phyloP scores from a whole-genome alignment of 2,888 invertebrate genomes.

The Emmelina monodactyla region DNA sequence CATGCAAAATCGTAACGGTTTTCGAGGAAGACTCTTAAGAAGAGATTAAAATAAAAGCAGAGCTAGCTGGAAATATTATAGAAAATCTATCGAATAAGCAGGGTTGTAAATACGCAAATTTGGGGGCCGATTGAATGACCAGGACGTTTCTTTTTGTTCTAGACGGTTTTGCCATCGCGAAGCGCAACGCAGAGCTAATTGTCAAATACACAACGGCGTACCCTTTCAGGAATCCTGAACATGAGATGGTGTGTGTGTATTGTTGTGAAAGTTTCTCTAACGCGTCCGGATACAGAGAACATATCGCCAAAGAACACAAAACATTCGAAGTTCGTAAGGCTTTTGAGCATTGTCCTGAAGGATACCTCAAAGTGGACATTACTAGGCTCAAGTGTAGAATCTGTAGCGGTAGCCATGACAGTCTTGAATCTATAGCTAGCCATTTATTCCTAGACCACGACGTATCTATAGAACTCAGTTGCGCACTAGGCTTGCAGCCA shows the following conservation, averaged over 20 bases:
- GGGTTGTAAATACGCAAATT: too few relatives aligned
- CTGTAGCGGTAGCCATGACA: conserved; percentile 8
- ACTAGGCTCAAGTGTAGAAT: conserved; percentile 13
- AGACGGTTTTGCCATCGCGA: conserved; percentile 22
- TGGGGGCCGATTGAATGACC: background rate
- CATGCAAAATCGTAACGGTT: too few relatives aligned
- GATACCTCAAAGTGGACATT: conserved; percentile 12
- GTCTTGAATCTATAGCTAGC: conserved; percentile 11
- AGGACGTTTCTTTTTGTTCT: conserved; percentile 33
- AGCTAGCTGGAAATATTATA: too few relatives aligned
- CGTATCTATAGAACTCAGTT: conserved; percentile 8
- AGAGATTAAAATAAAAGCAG: background rate
- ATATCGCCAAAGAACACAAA: conserved; percentile 32
- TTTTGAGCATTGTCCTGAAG: conserved; percentile 31
- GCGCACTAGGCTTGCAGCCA: conserved; percentile 12
- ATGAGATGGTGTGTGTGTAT: conserved; percentile 31
- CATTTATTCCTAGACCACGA: conserved; percentile 15
- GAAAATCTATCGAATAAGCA: too few relatives aligned
- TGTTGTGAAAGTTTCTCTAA: conserved; percentile 33
- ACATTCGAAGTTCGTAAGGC: conserved; percentile 37
- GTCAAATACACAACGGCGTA: conserved; percentile 30
- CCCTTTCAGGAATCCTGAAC: conserved; percentile 32
- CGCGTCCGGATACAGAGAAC: conserved; percentile 28
- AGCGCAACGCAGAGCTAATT: conserved; percentile 27
- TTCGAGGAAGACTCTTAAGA: background rate